Conservation (phyloP, 2,888 invertebrate genomes). For the Laspeyria flexula region DNA sequence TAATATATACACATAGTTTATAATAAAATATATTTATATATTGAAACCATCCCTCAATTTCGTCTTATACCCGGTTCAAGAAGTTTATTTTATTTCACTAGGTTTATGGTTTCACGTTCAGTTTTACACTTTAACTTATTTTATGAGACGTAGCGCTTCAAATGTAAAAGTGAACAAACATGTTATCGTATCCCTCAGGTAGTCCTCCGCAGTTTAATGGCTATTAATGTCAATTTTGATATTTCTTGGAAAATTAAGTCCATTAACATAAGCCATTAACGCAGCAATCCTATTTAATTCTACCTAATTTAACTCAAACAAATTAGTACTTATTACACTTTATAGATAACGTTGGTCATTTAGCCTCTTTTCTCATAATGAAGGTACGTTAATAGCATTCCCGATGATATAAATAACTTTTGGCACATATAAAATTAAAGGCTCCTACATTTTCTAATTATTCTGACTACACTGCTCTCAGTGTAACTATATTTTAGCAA, state of each 20-base stretch:
- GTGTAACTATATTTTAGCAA: slow-evolving; percentile 16
- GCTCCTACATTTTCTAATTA: neutral
- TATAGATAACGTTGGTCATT: slow-evolving; percentile 25
- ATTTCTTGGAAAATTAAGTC: slow-evolving; percentile 16
- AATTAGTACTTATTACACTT: slow-evolving; percentile 25
- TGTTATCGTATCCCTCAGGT: neutral
- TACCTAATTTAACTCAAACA: slow-evolving; percentile 20
- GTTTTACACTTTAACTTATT: too few relatives aligned
- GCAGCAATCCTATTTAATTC: slow-evolving; percentile 5
- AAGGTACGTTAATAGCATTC: slow-evolving; percentile 24
- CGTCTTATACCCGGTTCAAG: too few relatives aligned
- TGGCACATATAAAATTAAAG: slow-evolving; percentile 21
- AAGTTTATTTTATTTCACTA: too few relatives aligned
- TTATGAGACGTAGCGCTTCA: too few relatives aligned
- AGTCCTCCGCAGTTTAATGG: neutral
- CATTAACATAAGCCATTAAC: slow-evolving; percentile 13
- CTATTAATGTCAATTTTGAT: neutral
- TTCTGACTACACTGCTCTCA: slow-evolving; percentile 6
- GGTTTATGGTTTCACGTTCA: too few relatives aligned
- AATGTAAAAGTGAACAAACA: neutral
- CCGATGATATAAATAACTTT: slow-evolving; percentile 5
- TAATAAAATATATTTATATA: too few relatives aligned
- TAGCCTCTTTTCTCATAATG: slow-evolving; percentile 23
- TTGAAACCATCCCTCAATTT: too few relatives aligned
- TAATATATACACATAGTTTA: too few relatives aligned